Evolutionary conservation across 2,113 vertebrate species (phyloP), one percentile per base, ranked within the genome.

Genomic region (Octodon degus): DNA sequence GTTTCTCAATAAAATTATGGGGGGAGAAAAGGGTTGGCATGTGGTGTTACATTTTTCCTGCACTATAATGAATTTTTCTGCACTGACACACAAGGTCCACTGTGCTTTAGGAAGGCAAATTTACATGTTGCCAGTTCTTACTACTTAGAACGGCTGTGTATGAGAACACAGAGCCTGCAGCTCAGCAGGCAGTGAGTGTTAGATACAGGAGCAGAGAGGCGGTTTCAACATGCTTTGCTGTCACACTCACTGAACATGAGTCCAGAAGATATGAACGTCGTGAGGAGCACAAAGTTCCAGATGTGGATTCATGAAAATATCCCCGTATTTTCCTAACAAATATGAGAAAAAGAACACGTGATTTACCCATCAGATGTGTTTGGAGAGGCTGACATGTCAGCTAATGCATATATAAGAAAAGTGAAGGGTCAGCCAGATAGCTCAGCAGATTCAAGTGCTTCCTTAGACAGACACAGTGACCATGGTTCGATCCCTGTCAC

Each of bases 241-340:
- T 34, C 32, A 34, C 32, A 68, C 67, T 67, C 30, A 32, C 12
- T 14, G 7, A 17, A 17, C 1, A 5, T 68, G 32, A 7, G 67
- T 16, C 32, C 14, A 13, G 32, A 12, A 34, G 32, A 32, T 6
- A 2, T 0, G 32, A 34, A 68, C 6, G 2, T 7, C 34, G 32
- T 12, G 32, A 2, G 16, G 7, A 37, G n/a, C 17, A 20, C 2
- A 20, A 17, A 9, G 2, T 8, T 70, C 34, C n/a, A 2, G 68
- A 70, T 37, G 68, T n/a, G 34, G 34, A 70, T 9, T 70, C 34
- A 9, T 17, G 34, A 9, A 70, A n/a, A 9, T 20, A 14, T 37
- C 34, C 34, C 2, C 20, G 7, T n/a, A 20, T 37, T 7, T 37
- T 37, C 68, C 16, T 20, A 37, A 8, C 7, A 70, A 37, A 20